These are phyloP conservation scores for Ascaphus truei DNA, from an alignment of 2,113 vertebrate species.

Conservation along the genomic window DNA sequence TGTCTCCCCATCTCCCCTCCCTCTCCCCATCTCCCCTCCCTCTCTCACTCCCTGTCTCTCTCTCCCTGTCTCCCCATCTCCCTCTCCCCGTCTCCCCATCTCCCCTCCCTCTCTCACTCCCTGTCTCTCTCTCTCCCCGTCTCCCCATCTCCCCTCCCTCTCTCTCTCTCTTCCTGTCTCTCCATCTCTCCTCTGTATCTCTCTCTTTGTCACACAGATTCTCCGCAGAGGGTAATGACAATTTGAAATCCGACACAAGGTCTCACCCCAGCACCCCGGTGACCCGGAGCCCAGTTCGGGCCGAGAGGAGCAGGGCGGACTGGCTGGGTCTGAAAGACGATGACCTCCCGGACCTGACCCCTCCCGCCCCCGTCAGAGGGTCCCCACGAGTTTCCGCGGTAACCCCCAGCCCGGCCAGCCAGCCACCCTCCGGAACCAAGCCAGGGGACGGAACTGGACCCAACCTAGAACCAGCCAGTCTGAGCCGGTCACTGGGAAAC, in stretches of 20 bases:
- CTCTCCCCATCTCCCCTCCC: too few relatives aligned
- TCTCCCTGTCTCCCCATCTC: too few relatives aligned
- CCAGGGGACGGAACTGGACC: background rate
- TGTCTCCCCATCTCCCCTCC: too few relatives aligned
- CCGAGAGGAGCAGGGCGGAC: constrained; percentile 55
- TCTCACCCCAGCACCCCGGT: constrained; percentile 45
- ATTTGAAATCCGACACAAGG: constrained; percentile 53
- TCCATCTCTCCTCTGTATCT: background rate
- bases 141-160: too few relatives aligned
- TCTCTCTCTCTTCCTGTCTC: background rate
- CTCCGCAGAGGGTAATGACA: constrained; percentile 61
- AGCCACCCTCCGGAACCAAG: constrained; percentile 6
- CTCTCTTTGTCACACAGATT: constrained; percentile 57
- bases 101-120: background rate
- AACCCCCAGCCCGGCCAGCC: background rate
- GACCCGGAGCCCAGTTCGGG: constrained; percentile 28
- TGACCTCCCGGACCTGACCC: constrained; percentile 20
- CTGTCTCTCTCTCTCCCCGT: background rate
- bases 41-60: too few relatives aligned
- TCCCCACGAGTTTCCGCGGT: background rate
- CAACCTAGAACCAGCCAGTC: constrained; percentile 32
- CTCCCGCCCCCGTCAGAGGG: background rate
- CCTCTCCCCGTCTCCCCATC: too few relatives aligned
- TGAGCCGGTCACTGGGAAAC: constrained; percentile 7
- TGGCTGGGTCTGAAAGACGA: constrained; percentile 79